Conservation (phyloP, 2,113 vertebrate genomes). For the Ifrita kowaldi region DNA sequence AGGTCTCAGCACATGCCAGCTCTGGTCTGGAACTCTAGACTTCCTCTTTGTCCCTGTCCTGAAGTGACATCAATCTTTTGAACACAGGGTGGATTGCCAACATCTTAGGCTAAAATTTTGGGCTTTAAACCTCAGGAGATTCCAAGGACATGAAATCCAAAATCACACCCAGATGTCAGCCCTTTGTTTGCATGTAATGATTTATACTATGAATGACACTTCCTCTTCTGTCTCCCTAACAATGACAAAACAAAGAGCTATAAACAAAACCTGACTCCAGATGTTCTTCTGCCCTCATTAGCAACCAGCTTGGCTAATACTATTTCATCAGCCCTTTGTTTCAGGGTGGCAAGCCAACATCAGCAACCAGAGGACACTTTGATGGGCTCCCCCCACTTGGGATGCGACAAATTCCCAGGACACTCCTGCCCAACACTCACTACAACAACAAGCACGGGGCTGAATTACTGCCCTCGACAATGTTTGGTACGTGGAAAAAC, state of each 20-base stretch:
- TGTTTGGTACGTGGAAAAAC: constrained; percentile 64
- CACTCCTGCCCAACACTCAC: constrained; percentile 46
- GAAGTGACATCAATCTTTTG: constrained; percentile 16
- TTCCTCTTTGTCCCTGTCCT: neutral
- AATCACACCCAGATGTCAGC: constrained; percentile 43
- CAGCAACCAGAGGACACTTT: constrained; percentile 40
- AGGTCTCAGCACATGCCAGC: neutral
- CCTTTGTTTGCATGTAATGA: constrained; percentile 40
- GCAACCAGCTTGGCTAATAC: constrained; percentile 32
- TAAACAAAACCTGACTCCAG: constrained; percentile 54
- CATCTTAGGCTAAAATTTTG: neutral
- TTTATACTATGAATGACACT: constrained; percentile 36
- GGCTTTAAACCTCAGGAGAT: constrained; percentile 15
- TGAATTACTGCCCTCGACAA: constrained; percentile 52
- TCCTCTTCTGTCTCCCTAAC: constrained; percentile 52
- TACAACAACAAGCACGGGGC: constrained; percentile 25
- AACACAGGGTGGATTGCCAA: neutral
- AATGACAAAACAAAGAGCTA: constrained; percentile 54
- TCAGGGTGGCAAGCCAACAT: constrained; percentile 60
- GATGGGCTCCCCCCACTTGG: constrained; percentile 12
- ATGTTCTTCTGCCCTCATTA: constrained; percentile 58
- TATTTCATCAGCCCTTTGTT: constrained; percentile 60
- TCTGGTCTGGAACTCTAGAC: neutral
- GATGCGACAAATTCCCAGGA: constrained; percentile 41
- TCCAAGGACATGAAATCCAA: constrained; percentile 28